Evolutionary conservation across 1,140 invertebrate genomes (phyloP).

Genomic region (Agraylea sexmaculata): DNA sequence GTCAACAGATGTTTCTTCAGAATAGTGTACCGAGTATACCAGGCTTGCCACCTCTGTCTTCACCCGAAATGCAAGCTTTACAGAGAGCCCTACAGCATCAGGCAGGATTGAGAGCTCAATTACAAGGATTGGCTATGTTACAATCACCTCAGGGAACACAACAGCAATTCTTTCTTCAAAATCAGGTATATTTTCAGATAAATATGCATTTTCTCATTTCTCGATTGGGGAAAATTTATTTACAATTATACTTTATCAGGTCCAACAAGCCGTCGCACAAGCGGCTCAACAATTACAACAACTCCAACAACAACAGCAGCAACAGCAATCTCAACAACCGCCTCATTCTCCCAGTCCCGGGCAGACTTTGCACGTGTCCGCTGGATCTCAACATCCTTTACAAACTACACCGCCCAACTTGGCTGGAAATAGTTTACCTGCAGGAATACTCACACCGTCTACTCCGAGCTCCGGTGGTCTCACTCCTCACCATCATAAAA

Average conservation of each 20-base stretch:
- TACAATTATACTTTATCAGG: slow-evolving; percentile 22
- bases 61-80: slow-evolving; percentile 50
- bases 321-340: slow-evolving; percentile 36
- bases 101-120: slow-evolving; percentile 46
- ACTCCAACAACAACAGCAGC: slow-evolving; percentile 61
- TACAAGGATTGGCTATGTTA: slow-evolving; percentile 65
- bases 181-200: slow-evolving; percentile 47
- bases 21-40: slow-evolving; percentile 43
- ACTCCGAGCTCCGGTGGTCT: slow-evolving; percentile 45
- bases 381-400: slow-evolving; percentile 24
- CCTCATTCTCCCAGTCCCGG: slow-evolving; percentile 27
- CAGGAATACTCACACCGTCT: slow-evolving; percentile 41
- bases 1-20: slow-evolving; percentile 21
- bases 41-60: slow-evolving; percentile 37
- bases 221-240: not conserved
- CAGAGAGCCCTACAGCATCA: slow-evolving; percentile 54
- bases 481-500: slow-evolving; percentile 40
- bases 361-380: slow-evolving; percentile 27
- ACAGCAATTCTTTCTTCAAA: slow-evolving; percentile 67
- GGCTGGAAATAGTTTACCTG: slow-evolving; percentile 27
- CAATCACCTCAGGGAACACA: slow-evolving; percentile 46
- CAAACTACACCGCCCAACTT: slow-evolving; percentile 33
- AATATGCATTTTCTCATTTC: not conserved
- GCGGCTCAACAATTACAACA: slow-evolving; percentile 73
- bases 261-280: slow-evolving; percentile 63